phyloP scores from a whole-genome alignment of 2,113 vertebrate genomes.

The Hepsetus odoe region DNA sequence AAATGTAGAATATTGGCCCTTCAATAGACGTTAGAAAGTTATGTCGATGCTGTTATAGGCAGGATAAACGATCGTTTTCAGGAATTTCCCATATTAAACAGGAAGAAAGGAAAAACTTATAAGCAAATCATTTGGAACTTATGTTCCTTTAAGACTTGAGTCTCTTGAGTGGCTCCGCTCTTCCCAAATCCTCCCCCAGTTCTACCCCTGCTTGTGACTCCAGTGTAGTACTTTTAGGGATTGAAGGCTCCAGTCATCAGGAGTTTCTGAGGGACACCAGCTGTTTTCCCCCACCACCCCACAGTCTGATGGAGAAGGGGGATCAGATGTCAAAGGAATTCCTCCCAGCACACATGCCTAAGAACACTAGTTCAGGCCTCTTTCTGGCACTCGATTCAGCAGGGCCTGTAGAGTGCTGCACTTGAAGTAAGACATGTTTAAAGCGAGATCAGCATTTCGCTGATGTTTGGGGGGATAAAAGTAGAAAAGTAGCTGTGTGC shows the following conservation, averaged over 20 bases:
- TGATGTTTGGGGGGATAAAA: not conserved
- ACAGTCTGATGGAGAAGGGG: constrained; percentile 49
- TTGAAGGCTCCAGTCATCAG: constrained; percentile 21
- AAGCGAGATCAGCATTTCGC: not conserved
- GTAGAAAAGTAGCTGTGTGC: not conserved
- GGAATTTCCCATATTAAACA: too few relatives aligned
- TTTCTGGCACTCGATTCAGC: constrained; percentile 17
- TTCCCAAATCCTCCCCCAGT: not conserved
- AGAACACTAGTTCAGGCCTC: constrained; percentile 29
- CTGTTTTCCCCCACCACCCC: constrained; percentile 35
- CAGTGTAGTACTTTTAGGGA: constrained; percentile 8
- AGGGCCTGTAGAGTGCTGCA: not conserved
- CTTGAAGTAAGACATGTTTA: not conserved
- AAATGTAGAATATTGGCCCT: too few relatives aligned
- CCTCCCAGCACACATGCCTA: constrained; percentile 52
- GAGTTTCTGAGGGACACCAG: constrained; percentile 39
- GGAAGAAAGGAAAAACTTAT: not conserved
- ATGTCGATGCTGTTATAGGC: too few relatives aligned
- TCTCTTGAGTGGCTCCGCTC: not conserved
- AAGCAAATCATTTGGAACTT: not conserved
- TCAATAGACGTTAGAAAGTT: too few relatives aligned
- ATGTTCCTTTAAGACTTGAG: not conserved
- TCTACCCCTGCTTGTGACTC: not conserved
- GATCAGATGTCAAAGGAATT: constrained; percentile 73
- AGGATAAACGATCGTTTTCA: too few relatives aligned